Conservation (phyloP, 2,888 invertebrate species). For the Biston stratarius region DNA sequence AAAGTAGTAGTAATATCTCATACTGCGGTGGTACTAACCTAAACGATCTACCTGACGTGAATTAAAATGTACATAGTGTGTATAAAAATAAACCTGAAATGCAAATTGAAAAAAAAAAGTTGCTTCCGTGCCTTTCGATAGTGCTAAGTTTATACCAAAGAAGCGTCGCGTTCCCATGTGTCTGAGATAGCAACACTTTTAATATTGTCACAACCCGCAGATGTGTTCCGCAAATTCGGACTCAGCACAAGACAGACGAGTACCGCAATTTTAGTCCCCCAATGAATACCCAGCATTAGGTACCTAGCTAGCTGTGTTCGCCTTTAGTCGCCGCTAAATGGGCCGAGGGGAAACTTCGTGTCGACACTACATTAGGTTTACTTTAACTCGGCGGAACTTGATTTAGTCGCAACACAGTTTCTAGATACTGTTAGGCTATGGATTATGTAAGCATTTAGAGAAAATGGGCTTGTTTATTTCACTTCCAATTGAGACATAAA, state of each 20-base stretch:
- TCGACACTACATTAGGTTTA: conserved; percentile 15
- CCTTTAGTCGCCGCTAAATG: conserved; percentile 11
- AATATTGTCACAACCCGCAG: background rate
- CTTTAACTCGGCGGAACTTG: conserved; percentile 21
- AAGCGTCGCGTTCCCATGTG: background rate
- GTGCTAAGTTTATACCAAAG: background rate
- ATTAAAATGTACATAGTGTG: too few species aligned
- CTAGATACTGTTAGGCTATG: conserved; percentile 1
- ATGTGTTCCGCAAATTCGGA: background rate
- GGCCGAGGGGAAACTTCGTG: conserved; percentile 13
- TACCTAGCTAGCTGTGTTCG: background rate
- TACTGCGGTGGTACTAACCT: too few species aligned
- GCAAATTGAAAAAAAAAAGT: too few species aligned
- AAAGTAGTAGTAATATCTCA: too few species aligned
- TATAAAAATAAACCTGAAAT: too few species aligned
- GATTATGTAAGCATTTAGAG: background rate
- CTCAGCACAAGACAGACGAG: background rate
- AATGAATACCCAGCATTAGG: background rate
- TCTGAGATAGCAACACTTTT: background rate
- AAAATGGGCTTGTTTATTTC: background rate
- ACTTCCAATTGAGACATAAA: background rate
- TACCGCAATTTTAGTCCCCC: background rate
- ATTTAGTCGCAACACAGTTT: conserved; percentile 10
- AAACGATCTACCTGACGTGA: too few species aligned
- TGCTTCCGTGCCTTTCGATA: too few species aligned